Evolutionary conservation across 1,140 invertebrate species (phyloP).

Genomic region (Choristoneura fumiferana): DNA sequence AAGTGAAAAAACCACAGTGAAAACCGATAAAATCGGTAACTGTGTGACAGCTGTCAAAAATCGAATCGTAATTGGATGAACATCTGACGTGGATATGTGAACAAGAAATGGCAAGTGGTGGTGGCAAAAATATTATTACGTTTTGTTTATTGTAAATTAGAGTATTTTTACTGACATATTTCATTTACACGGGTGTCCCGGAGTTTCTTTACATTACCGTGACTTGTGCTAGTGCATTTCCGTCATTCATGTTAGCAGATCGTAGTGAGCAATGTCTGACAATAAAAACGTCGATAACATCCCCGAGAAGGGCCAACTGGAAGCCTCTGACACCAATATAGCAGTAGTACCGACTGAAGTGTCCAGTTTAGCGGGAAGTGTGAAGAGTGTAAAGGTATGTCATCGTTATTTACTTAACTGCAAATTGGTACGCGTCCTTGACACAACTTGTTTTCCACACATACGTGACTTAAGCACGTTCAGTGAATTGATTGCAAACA

Average conservation of each 20-base stretch:
- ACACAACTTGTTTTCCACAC: conserved; percentile 11
- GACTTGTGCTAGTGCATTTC: conserved; percentile 18
- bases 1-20: too few species aligned
- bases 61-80: conserved; percentile 22
- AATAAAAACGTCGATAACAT: conserved; percentile 61
- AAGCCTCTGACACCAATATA: conserved; percentile 55
- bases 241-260: conserved; percentile 58
- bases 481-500: neutral
- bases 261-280: conserved; percentile 59
- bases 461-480: neutral
- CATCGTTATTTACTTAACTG: conserved; percentile 1
- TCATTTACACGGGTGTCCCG: conserved; percentile 22
- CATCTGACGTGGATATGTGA: conserved; percentile 44
- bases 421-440: neutral
- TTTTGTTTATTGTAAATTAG: conserved; percentile 33
- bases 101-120: conserved; percentile 46
- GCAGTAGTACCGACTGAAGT: conserved; percentile 52
- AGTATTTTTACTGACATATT: conserved; percentile 10
- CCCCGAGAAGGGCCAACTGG: conserved; percentile 49
- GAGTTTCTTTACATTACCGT: conserved; percentile 20
- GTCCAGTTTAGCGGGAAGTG: conserved; percentile 55
- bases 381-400: conserved; percentile 57
- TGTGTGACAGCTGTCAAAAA: conserved; percentile 14
- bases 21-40: neutral
- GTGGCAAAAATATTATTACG: conserved; percentile 45